Base-by-base conservation (phyloP, 2,113 vertebrate genomes). In the Cryptotis parvus region DNA sequence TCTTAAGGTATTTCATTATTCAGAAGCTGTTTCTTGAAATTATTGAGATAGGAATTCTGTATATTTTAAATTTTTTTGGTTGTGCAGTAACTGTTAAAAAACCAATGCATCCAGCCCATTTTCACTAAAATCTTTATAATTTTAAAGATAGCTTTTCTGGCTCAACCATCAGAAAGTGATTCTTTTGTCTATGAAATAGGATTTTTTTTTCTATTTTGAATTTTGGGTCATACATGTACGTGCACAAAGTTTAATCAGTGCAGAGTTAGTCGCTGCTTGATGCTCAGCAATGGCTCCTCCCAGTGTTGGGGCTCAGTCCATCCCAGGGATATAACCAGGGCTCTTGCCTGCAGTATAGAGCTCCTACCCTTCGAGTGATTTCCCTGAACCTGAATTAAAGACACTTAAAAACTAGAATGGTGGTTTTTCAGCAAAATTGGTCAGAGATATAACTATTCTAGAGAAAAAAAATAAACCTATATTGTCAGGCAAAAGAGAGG, bases 1-100 rank as follows among this genome's bases (percentile, higher is more conserved):
- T 73, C 14, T 9, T 89, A 93, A 96, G 80, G 41, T 41, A 84
- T 94, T 93, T 96, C 90, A 58, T 93, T 94, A 96, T 65, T 92
- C 45, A 83, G 68, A 65, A 86, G n/a, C 75, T 82, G 78, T 63
- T 89, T 94, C 77, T 96, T 89, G 81, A 82, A 95, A 58, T 4
- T 52, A 70, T 33, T 43, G n/a, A 49, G 43, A 65, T 77, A 80
- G 92, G 52, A 70, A 85, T 86, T 69, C 4, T 49, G 90, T 6
- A 92, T 78, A 61, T 95, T 66, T 58, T 77, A 18, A 9, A 1
- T 63, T 94, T 95, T 91, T 31, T 80, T 91, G 80, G 14, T 73
- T 84, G 3, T 11, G 73, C 95, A 87, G 35, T 83, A 82, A 91
- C 18, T 61, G 22, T 88, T 86, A 49, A 81, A 85, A 95, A 58